Evolutionary conservation across 2,797 vertebrate genomes (phyloP).

Genomic region (Enteromius mattozi): DNA sequence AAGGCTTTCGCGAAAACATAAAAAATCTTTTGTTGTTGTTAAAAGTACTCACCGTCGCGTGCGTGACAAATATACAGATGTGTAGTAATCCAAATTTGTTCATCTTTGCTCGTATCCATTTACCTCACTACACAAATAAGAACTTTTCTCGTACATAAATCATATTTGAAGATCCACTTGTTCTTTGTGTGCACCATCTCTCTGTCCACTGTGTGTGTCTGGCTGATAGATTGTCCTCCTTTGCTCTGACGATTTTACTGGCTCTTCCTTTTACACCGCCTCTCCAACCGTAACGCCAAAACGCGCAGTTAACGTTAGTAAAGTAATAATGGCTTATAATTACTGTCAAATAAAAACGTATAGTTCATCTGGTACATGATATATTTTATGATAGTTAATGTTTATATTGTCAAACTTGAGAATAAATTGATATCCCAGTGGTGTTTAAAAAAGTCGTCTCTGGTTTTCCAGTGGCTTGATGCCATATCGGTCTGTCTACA

Average conservation of each 20-base stretch:
- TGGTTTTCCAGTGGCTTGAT: background rate
- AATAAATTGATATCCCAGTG: background rate
- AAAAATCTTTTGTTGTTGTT: too few relatives aligned
- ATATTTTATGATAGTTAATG: background rate
- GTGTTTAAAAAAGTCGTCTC: background rate
- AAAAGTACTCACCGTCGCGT: conserved; percentile 71
- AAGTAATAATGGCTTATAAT: too few relatives aligned
- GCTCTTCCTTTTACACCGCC: background rate
- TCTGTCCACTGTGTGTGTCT: background rate
- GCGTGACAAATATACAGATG: conserved; percentile 54
- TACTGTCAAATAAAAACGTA: background rate
- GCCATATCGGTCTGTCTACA: conserved; percentile 18
- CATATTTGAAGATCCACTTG: background rate
- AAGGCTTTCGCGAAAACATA: background rate
- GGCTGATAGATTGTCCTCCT: too few relatives aligned
- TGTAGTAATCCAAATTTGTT: conserved; percentile 52
- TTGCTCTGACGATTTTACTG: background rate
- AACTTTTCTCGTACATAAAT: conserved; percentile 2
- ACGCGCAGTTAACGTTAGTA: background rate
- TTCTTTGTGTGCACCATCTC: conserved; percentile 18
- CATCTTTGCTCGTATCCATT: conserved; percentile 60
- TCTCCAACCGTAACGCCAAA: background rate
- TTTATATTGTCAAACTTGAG: background rate
- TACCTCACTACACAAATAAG: conserved; percentile 34
- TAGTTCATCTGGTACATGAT: background rate